These are phyloP conservation scores for Parnassius orleans DNA, from an alignment of 2,888 invertebrate genomes.

Conservation along the genomic window DNA sequence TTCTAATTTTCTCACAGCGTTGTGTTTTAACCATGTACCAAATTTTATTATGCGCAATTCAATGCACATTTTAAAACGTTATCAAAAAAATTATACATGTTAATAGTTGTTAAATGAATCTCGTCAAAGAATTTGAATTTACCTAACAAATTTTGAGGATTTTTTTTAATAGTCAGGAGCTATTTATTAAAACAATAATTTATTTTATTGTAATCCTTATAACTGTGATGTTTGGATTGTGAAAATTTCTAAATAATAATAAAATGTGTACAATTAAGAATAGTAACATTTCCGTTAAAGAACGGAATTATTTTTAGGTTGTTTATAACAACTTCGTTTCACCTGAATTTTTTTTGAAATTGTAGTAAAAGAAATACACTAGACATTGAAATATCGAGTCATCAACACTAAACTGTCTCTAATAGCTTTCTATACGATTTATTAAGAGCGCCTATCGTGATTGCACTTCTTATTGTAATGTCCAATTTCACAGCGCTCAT, in stretches of 20 bases:
- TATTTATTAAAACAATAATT: too few species aligned
- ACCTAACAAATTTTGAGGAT: neutral
- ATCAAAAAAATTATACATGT: neutral
- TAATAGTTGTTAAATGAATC: neutral
- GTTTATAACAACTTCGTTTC: too few species aligned
- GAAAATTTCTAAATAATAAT: too few species aligned
- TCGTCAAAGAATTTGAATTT: neutral
- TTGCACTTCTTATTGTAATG: conserved; percentile 36
- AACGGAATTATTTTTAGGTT: too few species aligned
- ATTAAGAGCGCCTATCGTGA: conserved; percentile 27
- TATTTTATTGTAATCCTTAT: too few species aligned
- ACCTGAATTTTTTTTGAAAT: too few species aligned
- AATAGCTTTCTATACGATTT: conserved; percentile 32
- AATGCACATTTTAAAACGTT: neutral
- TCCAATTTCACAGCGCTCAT: conserved; percentile 55
- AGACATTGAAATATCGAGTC: conserved; percentile 25
- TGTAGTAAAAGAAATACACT: conserved; percentile 22
- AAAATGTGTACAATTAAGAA: too few species aligned
- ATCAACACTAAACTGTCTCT: conserved; percentile 29
- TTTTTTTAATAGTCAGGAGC: too few species aligned
- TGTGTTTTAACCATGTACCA: neutral
- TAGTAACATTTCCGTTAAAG: too few species aligned
- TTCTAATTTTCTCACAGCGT: neutral
- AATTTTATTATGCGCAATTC: neutral
- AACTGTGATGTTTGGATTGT: too few species aligned